Base-by-base conservation (phyloP, 2,888 invertebrate species). In the Cerastoderma edule region DNA sequence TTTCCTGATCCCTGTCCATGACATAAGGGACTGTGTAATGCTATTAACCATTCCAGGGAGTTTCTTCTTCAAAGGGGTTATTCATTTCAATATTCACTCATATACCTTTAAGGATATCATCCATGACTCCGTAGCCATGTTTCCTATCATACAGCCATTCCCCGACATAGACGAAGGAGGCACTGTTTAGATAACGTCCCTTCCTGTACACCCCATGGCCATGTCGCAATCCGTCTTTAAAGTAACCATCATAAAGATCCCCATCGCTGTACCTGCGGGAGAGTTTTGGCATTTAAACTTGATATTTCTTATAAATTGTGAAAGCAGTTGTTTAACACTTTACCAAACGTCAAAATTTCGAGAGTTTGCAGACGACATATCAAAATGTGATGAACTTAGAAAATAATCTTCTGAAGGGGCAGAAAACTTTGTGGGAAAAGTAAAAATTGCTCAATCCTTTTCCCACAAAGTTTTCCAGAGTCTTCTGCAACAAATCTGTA, bases 121-220 rank as follows among this genome's bases (percentile, higher is more conserved):
- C 97, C 94, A 97, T 95, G 0, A 98, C 96, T 0, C 97, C 97
- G 87, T 98, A 98, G 0, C 98, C 98, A 84, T 95, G 95, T 85
- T 95, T 96, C 1, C 94, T 94, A 27, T 97, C 97, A 66, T 94
- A 94, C 19, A 94, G 94, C 96, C 97, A 98, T 89, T 97, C 97
- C 0, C 98, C 98, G n/a, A 97, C 96, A 91, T 97, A 98, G 80
- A 96, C 95, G 0, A 95, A 95, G 0, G 96, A 96, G 0, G 95
- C 94, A 48, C 78, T 85, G 0, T 95, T 95, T 0, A 95, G 94
- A 71, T 95, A 96, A 82, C 95, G 95, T 28, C 97, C 96, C 89
- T 96, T 96, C 76, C 95, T 96, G 79, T 96, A 94, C 70, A 96
- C 95, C 0, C 98, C 98, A 89, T 97, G 97, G 0, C 98, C 98